phyloP scores from a whole-genome alignment of 2,797 vertebrate genomes.

The Dallia pectoralis region DNA sequence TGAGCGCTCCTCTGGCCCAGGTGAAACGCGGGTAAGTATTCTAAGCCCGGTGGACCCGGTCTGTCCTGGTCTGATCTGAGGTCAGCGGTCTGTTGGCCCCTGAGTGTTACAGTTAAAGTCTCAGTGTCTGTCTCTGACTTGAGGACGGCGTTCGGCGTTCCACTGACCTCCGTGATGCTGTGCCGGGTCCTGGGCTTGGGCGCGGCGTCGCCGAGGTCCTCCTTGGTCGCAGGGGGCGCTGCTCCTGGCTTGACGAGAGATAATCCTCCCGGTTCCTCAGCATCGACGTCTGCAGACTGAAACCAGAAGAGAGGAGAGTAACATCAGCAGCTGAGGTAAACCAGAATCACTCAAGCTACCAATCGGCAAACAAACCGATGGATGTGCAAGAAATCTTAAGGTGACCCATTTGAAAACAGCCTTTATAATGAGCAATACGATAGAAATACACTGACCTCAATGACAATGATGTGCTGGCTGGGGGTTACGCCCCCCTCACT shows the following conservation, averaged over 20 bases:
- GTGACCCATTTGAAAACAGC: no score
- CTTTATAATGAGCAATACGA: no score
- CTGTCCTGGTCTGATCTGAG: background rate
- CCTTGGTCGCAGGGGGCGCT: background rate
- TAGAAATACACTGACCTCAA: background rate
- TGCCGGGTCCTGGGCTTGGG: background rate
- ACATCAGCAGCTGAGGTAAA: background rate
- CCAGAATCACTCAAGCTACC: background rate
- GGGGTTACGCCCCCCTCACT: background rate
- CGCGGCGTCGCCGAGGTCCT: background rate
- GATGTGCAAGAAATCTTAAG: background rate
- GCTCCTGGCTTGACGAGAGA: background rate
- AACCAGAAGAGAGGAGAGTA: background rate
- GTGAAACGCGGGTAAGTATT: background rate
- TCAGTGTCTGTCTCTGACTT: background rate
- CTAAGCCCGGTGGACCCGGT: background rate
- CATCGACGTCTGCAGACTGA: conserved; percentile 2
- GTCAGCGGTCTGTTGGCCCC: background rate
- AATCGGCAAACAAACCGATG: background rate
- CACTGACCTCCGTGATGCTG: conserved; percentile 2
- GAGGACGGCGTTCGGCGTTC: background rate
- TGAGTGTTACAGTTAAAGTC: background rate
- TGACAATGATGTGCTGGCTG: background rate
- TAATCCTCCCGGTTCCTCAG: background rate
- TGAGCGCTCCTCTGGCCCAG: background rate